Conservation (phyloP, 2,888 invertebrate genomes). For the Tethea ocularis region DNA sequence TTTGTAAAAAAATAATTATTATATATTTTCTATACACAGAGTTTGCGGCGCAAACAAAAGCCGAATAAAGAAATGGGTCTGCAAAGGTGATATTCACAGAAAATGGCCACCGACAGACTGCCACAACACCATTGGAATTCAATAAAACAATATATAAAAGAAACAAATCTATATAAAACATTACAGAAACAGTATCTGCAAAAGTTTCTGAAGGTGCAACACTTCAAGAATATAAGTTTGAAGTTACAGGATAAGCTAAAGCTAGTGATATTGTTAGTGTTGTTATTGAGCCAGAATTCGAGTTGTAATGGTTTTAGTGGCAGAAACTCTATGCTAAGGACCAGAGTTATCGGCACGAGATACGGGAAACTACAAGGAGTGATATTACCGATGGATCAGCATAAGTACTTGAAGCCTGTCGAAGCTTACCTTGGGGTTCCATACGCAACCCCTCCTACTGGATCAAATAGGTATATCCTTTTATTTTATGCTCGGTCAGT, state of each 20-base stretch:
- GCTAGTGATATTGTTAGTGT: conserved; percentile 60
- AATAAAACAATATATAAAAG: conserved; percentile 70
- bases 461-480: conserved; percentile 87
- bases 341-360: conserved; percentile 91
- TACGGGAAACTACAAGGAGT: conserved; percentile 94
- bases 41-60: conserved; percentile 17
- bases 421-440: conserved; percentile 94
- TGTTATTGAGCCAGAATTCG: conserved; percentile 62
- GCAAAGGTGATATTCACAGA: conserved; percentile 77
- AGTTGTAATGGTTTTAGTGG: conserved; percentile 71
- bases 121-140: conserved; percentile 79
- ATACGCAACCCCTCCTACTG: conserved; percentile 93
- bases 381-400: conserved; percentile 90
- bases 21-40: conserved; percentile 12
- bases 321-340: conserved; percentile 88
- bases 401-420: conserved; percentile 89
- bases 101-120: conserved; percentile 76
- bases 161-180: conserved; percentile 37
- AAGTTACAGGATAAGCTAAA: conserved; percentile 53
- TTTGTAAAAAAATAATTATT: not conserved
- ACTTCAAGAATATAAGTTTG: conserved; percentile 37
- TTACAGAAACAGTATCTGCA: conserved; percentile 28
- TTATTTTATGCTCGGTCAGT: conserved; percentile 35
- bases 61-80: conserved; percentile 70
- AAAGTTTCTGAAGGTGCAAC: conserved; percentile 30